Conservation (phyloP, 37 sponge, comb jelly and placozoan genomes). For the Geodia barretti region DNA sequence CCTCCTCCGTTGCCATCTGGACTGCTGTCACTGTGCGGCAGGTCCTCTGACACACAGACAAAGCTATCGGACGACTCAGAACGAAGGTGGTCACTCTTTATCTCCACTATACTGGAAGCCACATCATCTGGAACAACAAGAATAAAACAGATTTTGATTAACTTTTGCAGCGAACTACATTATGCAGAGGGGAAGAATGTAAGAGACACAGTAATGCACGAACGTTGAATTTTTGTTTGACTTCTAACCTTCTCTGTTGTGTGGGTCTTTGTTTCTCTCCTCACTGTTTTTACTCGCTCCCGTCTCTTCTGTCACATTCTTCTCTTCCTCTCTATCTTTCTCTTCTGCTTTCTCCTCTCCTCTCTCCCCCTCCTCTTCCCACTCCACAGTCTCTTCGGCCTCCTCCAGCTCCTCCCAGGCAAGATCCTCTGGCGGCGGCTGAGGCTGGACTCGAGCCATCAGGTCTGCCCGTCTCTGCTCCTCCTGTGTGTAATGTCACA, state of each 20-base stretch:
- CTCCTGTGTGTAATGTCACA: conserved; percentile 33
- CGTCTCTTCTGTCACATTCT: conserved; percentile 20
- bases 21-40: not conserved
- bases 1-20: not conserved
- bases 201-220: too few species aligned
- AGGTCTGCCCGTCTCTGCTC: conserved; percentile 54
- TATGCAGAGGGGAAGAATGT: too few species aligned
- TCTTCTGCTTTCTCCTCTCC: not conserved
- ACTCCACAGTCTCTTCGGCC: too few species aligned
- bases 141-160: too few species aligned
- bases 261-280: not conserved
- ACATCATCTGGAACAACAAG: not conserved
- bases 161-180: too few species aligned
- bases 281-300: conserved; percentile 24
- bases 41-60: conserved; percentile 57
- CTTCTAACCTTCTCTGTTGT: not conserved
- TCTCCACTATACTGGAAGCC: not conserved
- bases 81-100: conserved; percentile 17
- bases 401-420: conserved; percentile 72
- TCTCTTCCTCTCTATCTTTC: conserved; percentile 14
- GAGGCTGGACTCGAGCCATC: conserved; percentile 59
- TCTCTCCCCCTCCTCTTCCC: conserved; percentile 19
- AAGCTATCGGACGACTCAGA: conserved; percentile 71
- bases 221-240: too few species aligned
- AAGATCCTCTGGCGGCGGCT: conserved; percentile 25